Evolutionary conservation across 2,888 invertebrate species (phyloP).

Genomic region (Idaea biselata): DNA sequence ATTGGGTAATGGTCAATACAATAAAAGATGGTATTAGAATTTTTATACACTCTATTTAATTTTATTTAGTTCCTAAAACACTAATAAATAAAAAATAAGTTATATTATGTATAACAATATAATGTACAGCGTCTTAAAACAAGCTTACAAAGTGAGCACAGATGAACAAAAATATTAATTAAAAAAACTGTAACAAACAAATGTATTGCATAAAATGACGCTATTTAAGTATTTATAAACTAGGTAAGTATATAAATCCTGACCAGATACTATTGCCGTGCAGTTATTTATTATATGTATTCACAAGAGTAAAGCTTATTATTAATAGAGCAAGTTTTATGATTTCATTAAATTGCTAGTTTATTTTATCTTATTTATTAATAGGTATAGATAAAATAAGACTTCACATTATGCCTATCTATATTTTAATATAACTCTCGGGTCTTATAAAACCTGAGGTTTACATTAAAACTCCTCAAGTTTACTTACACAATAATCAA

Average conservation of each 20-base stretch:
- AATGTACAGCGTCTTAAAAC: slow-evolving; percentile 53
- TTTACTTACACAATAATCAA: slow-evolving; percentile 65
- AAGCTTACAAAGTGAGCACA: slow-evolving; percentile 45
- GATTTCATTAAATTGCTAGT: slow-evolving; percentile 12
- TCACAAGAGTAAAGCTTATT: slow-evolving; percentile 15
- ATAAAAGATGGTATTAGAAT: neutral
- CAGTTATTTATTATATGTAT: neutral
- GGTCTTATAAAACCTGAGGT: slow-evolving; percentile 43
- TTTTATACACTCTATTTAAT: slow-evolving; percentile 36
- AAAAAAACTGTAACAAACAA: slow-evolving; percentile 7
- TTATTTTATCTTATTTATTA: slow-evolving; percentile 28
- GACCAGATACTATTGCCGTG: neutral
- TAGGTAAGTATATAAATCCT: neutral
- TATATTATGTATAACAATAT: slow-evolving; percentile 49
- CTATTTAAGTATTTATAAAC: neutral
- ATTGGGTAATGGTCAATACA: neutral
- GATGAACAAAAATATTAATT: slow-evolving; percentile 20
- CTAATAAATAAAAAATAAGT: slow-evolving; percentile 62
- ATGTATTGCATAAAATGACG: neutral
- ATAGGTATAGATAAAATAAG: slow-evolving; percentile 37
- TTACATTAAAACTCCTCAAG: slow-evolving; percentile 56
- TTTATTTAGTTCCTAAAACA: slow-evolving; percentile 61
- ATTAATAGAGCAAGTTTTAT: slow-evolving; percentile 4
- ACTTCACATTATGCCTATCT: slow-evolving; percentile 37
- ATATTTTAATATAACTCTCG: slow-evolving; percentile 54